These are phyloP conservation scores for Eunapius fragilis DNA, from an alignment of 37 sponge, comb jelly and placozoan genomes.

Conservation along the genomic window DNA sequence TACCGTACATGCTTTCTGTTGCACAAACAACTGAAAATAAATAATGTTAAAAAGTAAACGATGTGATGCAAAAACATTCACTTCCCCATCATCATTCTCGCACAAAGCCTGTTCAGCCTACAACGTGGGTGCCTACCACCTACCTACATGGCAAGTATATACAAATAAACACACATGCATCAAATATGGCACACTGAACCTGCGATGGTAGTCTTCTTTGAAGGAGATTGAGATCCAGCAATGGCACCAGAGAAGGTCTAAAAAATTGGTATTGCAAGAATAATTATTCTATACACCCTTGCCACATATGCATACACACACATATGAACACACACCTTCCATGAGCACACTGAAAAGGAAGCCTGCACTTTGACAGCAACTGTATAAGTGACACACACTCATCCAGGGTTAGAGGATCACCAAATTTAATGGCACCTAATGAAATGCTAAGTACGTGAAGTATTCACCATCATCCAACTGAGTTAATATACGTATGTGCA, in stretches of 20 bases:
- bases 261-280: not conserved
- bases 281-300: not conserved
- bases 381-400: constrained; percentile 66
- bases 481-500: too few relatives aligned
- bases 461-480: not conserved
- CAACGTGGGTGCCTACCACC: too few relatives aligned
- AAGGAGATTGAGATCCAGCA: constrained; percentile 50
- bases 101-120: too few relatives aligned
- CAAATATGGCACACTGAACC: constrained; percentile 6
- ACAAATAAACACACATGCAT: too few relatives aligned
- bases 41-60: too few relatives aligned
- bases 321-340: constrained; percentile 65
- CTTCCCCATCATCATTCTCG: too few relatives aligned
- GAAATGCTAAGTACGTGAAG: not conserved
- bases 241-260: constrained; percentile 66
- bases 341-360: constrained; percentile 99
- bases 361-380: constrained; percentile 76
- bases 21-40: too few relatives aligned
- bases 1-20: too few relatives aligned
- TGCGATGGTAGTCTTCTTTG: constrained; percentile 20
- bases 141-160: too few relatives aligned
- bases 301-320: not conserved
- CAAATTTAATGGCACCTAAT: constrained; percentile 97
- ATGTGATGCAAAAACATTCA: too few relatives aligned
- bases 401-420: constrained; percentile 74